phyloP scores from a whole-genome alignment of 2,113 vertebrate species.

The Chlamydotis undulata region DNA sequence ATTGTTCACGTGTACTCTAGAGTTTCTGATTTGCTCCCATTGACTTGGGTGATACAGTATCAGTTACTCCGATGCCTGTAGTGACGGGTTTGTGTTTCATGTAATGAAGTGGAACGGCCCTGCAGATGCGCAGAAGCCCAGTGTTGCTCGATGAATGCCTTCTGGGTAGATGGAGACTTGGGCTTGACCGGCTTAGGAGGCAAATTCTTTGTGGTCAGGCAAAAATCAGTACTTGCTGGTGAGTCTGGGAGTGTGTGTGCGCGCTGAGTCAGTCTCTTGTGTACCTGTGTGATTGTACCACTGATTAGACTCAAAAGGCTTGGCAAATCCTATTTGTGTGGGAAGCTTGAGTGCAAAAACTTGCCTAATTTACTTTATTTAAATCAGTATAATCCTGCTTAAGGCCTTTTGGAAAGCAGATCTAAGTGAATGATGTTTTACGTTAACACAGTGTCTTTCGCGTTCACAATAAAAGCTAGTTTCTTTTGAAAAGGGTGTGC shows the following conservation, averaged over 20 bases:
- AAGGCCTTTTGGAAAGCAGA: constrained; percentile 39
- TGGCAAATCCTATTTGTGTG: neutral
- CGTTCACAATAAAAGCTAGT: neutral
- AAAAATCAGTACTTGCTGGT: constrained; percentile 7
- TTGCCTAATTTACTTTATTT: constrained; percentile 45
- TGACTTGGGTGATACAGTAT: neutral
- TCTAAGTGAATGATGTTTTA: neutral
- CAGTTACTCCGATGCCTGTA: neutral
- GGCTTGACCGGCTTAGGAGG: neutral
- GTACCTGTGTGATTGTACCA: neutral
- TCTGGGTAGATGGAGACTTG: constrained; percentile 31
- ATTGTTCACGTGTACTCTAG: neutral
- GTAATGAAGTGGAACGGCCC: neutral
- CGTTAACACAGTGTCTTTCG: neutral
- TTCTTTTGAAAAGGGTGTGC: neutral
- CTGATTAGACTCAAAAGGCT: neutral
- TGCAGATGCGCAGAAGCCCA: constrained; percentile 6
- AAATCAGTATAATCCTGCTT: neutral
- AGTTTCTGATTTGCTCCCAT: constrained; percentile 35
- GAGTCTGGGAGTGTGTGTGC: neutral
- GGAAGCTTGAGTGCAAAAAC: neutral
- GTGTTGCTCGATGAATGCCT: neutral
- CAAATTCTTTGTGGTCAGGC: neutral
- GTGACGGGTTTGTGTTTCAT: neutral
- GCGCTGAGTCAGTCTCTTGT: neutral